phyloP scores from a whole-genome alignment of 2,888 invertebrate species.

The Drosophila colorata region DNA sequence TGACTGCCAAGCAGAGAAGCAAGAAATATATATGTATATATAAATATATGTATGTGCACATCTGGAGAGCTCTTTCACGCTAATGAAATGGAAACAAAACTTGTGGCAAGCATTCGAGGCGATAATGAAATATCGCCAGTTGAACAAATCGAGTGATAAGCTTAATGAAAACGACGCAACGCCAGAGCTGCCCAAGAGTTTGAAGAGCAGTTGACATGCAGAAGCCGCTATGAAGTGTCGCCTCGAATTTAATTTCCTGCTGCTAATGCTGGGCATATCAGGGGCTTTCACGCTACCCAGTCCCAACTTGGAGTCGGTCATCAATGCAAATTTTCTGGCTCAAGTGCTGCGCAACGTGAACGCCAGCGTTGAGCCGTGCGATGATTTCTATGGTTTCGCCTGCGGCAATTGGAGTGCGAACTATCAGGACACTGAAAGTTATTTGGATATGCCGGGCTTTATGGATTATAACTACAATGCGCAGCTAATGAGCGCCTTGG shows the following conservation, averaged over 20 bases:
- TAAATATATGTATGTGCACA: background rate
- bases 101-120: slow-evolving; percentile 23
- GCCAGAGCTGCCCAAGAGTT: slow-evolving; percentile 12
- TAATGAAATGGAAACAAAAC: slow-evolving; percentile 38
- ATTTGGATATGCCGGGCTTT: slow-evolving; percentile 78
- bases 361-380: slow-evolving; percentile 66
- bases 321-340: slow-evolving; percentile 51
- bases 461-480: slow-evolving; percentile 73
- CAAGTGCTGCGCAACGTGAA: slow-evolving; percentile 68
- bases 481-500: slow-evolving; percentile 59
- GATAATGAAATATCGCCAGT: slow-evolving; percentile 38
- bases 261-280: slow-evolving; percentile 19
- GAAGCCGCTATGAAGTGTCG: slow-evolving; percentile 54
- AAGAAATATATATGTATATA: background rate
- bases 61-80: slow-evolving; percentile 3
- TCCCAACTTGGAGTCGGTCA: slow-evolving; percentile 1
- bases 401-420: slow-evolving; percentile 76
- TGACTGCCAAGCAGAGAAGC: slow-evolving; percentile 8
- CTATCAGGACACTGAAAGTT: slow-evolving; percentile 50
- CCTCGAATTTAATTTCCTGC: slow-evolving; percentile 31
- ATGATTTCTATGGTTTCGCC: slow-evolving; percentile 76
- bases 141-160: slow-evolving; percentile 47
- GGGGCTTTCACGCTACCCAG: slow-evolving; percentile 11
- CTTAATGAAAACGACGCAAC: slow-evolving; percentile 3
- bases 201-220: slow-evolving; percentile 43